phyloP scores from a whole-genome alignment of 2,113 vertebrate genomes.

The Edolisoma coerulescens region DNA sequence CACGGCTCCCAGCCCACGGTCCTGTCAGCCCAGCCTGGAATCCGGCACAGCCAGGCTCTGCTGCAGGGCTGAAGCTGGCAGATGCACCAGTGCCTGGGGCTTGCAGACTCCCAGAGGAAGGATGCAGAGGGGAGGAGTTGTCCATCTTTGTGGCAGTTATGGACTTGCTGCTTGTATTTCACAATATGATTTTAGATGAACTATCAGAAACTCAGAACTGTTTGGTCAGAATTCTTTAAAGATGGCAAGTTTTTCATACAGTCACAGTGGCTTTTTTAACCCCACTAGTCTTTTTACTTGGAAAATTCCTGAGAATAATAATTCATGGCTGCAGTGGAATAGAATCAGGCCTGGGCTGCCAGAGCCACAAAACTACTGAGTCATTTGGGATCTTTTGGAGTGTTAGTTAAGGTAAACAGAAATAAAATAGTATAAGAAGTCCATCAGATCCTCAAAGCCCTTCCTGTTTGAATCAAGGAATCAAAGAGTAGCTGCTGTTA shows the following conservation, averaged over 20 bases:
- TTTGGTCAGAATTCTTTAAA: neutral
- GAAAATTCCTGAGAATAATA: neutral
- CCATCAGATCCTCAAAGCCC: neutral
- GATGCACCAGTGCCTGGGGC: neutral
- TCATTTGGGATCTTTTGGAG: neutral
- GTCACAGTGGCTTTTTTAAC: neutral
- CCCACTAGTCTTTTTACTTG: neutral
- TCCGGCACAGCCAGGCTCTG: neutral
- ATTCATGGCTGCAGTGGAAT: neutral
- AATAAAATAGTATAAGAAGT: neutral
- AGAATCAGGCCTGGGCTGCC: neutral
- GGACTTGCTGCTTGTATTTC: neutral
- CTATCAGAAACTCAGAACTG: neutral
- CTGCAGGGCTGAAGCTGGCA: neutral
- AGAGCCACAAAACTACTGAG: neutral
- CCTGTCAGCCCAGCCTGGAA: neutral
- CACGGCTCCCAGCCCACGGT: neutral
- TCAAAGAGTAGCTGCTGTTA: neutral
- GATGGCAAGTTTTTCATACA: neutral
- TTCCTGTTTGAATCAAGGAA: neutral
- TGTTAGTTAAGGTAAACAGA: neutral
- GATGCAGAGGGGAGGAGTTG: neutral
- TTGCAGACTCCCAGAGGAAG: neutral
- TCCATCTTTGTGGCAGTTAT: neutral
- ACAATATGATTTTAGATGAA: neutral